Evolutionary conservation across 2,888 invertebrate genomes (phyloP).

Genomic region (Cremastinae sp.): DNA sequence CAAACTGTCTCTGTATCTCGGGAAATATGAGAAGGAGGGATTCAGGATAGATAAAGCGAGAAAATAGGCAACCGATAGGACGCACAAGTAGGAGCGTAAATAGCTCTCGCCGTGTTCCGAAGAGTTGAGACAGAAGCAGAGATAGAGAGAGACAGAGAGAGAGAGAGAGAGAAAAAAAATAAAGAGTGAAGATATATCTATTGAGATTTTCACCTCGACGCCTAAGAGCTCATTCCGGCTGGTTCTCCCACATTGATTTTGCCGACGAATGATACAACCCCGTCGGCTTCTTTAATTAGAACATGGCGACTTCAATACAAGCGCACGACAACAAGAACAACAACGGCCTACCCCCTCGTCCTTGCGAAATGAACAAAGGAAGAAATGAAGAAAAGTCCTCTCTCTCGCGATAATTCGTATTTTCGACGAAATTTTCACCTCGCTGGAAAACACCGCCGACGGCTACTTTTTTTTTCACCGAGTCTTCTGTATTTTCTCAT

Average conservation of each 20-base stretch:
- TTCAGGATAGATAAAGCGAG: not conserved
- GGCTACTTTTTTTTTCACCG: conserved; percentile 18
- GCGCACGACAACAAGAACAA: conserved; percentile 79
- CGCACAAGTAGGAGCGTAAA: not conserved
- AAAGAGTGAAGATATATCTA: conserved; percentile 14
- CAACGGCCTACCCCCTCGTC: conserved; percentile 71
- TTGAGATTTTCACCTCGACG: conserved; percentile 7
- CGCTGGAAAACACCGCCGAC: too few relatives aligned
- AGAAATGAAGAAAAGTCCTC: not conserved
- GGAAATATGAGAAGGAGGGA: not conserved
- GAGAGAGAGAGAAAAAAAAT: conserved; percentile 2
- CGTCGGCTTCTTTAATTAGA: conserved; percentile 79
- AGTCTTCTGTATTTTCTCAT: conserved; percentile 3
- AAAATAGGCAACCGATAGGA: not conserved
- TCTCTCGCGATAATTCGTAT: too few relatives aligned
- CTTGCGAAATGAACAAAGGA: conserved; percentile 27
- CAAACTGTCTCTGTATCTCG: conserved; percentile 16
- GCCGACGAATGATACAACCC: conserved; percentile 79
- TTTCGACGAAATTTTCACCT: too few relatives aligned
- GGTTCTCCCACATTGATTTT: conserved; percentile 74
- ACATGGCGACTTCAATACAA: conserved; percentile 79
- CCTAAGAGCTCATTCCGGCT: conserved; percentile 6
- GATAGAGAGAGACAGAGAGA: not conserved
- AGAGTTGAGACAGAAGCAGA: conserved; percentile 12
- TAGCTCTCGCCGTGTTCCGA: not conserved